Evolutionary conservation across 2,888 invertebrate genomes (phyloP).

Genomic region (Amblyjoppa fuscipennis): DNA sequence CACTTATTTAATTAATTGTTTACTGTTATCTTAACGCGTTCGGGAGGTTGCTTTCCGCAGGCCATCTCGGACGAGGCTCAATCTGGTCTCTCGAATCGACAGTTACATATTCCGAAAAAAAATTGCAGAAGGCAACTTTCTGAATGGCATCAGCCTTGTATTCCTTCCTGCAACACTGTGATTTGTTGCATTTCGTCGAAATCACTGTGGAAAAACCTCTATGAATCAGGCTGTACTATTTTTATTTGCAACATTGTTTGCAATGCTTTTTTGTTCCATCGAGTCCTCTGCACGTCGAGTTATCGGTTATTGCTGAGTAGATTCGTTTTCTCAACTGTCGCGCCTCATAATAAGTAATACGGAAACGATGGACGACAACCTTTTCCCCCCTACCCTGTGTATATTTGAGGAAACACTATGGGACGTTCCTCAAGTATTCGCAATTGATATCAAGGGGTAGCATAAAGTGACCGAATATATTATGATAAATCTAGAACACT

Average conservation of each 20-base stretch:
- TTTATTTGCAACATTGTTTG: constrained; percentile 45
- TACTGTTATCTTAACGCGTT: constrained; percentile 81
- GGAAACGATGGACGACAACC: constrained; percentile 57
- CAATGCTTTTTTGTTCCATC: constrained; percentile 53
- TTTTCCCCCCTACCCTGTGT: constrained; percentile 52
- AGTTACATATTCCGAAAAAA: neutral
- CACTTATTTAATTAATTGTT: constrained; percentile 84
- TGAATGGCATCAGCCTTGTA: constrained; percentile 83
- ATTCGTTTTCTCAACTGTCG: constrained; percentile 53
- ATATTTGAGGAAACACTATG: constrained; percentile 61
- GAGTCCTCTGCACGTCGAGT: constrained; percentile 33
- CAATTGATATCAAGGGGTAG: constrained; percentile 78
- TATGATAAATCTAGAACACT: neutral
- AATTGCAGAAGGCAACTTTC: constrained; percentile 82
- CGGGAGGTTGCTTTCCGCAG: constrained; percentile 84
- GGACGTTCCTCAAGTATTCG: constrained; percentile 66
- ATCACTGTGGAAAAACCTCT: constrained; percentile 59
- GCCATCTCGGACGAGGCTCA: constrained; percentile 31
- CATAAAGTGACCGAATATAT: constrained; percentile 77
- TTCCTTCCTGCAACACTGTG: constrained; percentile 82
- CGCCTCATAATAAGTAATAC: constrained; percentile 39
- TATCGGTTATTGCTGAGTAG: neutral
- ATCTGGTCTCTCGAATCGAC: neutral
- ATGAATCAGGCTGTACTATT: constrained; percentile 44
- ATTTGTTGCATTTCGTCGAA: constrained; percentile 73